Evolutionary conservation across 2,797 vertebrate species (phyloP).

Genomic region (Sebastes trivittatus): DNA sequence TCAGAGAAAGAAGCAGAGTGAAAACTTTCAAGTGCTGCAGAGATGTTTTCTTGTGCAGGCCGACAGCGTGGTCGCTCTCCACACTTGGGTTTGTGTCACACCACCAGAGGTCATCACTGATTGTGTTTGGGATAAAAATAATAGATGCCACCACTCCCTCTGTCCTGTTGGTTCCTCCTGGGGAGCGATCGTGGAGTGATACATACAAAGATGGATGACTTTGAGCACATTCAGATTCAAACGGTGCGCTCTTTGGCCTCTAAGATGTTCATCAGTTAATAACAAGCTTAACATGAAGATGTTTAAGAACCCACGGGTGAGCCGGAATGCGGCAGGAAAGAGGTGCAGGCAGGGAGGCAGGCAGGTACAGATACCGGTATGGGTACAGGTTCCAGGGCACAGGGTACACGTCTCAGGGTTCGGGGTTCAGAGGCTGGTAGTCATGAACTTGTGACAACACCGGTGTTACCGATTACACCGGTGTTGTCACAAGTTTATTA

Average conservation of each 20-base stretch:
- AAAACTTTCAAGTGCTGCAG: neutral
- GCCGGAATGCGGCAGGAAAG: too few relatives aligned
- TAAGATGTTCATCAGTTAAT: conserved; percentile 40
- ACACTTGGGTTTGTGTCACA: too few relatives aligned
- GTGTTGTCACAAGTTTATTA: too few relatives aligned
- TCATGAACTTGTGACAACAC: too few relatives aligned
- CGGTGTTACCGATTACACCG: too few relatives aligned
- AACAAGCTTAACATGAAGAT: neutral
- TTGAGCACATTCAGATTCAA: conserved; percentile 21
- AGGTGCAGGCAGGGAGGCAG: too few relatives aligned
- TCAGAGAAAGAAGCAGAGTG: neutral
- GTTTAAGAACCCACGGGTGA: too few relatives aligned
- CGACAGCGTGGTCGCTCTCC: neutral
- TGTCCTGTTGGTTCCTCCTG: neutral
- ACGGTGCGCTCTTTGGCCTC: conserved; percentile 5
- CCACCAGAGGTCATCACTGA: conserved; percentile 36
- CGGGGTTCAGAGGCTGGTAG: too few relatives aligned
- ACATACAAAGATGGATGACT: conserved; percentile 25
- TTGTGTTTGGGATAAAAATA: conserved; percentile 43
- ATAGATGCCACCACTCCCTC: neutral
- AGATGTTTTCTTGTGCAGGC: neutral
- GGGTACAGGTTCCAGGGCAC: too few relatives aligned
- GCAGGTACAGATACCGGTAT: too few relatives aligned
- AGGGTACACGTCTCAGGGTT: too few relatives aligned
- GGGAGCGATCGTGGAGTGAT: neutral